These are phyloP conservation scores for Pteromalus puparum DNA, from an alignment of 1,140 invertebrate species.

Conservation along the genomic window DNA sequence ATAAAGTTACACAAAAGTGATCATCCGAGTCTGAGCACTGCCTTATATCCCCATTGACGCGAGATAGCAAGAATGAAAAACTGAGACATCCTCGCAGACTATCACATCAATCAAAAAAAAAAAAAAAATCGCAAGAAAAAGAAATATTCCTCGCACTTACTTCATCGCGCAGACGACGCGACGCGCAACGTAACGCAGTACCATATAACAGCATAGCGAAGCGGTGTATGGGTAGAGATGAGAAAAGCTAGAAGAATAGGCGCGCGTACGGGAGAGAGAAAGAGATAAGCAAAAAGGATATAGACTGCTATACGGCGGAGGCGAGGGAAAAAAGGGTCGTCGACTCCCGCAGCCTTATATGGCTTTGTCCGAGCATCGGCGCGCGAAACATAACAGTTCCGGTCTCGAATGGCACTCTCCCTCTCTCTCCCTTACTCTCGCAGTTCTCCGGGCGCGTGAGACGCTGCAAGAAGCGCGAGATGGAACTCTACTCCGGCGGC, in stretches of 20 bases:
- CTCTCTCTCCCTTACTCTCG: not conserved
- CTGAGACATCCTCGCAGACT: too few relatives aligned
- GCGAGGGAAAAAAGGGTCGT: not conserved
- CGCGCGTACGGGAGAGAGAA: not conserved
- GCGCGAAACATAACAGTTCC: constrained; percentile 47
- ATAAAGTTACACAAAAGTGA: too few relatives aligned
- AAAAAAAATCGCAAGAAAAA: too few relatives aligned
- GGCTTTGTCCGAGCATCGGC: constrained; percentile 40
- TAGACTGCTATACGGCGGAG: not conserved
- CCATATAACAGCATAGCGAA: not conserved
- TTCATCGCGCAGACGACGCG: too few relatives aligned
- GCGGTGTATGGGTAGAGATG: not conserved
- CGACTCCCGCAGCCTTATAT: constrained; percentile 6
- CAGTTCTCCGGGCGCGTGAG: not conserved
- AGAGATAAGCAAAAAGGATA: constrained; percentile 17
- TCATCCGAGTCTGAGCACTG: too few relatives aligned
- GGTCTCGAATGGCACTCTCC: not conserved
- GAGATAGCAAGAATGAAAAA: too few relatives aligned
- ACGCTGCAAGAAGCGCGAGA: not conserved
- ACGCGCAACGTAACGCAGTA: too few relatives aligned
- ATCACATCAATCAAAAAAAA: too few relatives aligned
- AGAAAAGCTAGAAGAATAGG: not conserved
- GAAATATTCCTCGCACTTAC: too few relatives aligned
- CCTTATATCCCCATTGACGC: too few relatives aligned
- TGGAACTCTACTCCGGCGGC: constrained; percentile 19